Evolutionary conservation across 2,113 vertebrate genomes (phyloP).

Genomic region (Aphelocoma coerulescens): DNA sequence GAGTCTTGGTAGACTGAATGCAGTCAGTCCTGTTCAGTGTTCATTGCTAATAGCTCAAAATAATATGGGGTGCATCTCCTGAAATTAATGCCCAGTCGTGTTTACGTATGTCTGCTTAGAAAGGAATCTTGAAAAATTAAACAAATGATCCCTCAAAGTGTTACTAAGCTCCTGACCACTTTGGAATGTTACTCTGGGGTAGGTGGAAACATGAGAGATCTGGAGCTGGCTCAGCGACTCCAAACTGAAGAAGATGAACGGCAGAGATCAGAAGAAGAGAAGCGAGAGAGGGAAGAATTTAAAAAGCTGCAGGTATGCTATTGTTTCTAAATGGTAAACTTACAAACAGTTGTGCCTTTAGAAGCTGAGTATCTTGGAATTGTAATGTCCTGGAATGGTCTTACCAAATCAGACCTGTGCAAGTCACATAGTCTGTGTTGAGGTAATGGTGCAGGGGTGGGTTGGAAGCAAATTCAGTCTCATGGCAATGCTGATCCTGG

Average conservation of each 20-base stretch:
- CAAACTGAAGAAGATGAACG: conserved; percentile 81
- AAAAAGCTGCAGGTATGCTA: conserved; percentile 83
- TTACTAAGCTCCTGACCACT: not conserved
- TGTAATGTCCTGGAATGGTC: not conserved
- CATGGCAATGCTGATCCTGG: not conserved
- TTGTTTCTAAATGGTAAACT: not conserved
- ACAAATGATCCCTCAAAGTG: not conserved
- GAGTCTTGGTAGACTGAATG: not conserved
- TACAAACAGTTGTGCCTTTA: not conserved
- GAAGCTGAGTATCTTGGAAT: not conserved
- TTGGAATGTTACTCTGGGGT: not conserved
- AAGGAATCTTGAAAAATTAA: not conserved
- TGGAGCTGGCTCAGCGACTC: conserved; percentile 78
- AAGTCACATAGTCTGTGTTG: not conserved
- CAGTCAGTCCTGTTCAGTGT: not conserved
- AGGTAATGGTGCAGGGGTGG: not conserved
- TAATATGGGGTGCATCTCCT: not conserved
- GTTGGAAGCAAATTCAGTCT: not conserved
- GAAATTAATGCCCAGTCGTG: not conserved
- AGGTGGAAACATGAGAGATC: conserved; percentile 67
- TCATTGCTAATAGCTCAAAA: not conserved
- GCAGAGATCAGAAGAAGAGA: conserved; percentile 71
- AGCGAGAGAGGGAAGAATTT: conserved; percentile 81
- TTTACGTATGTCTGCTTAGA: not conserved
- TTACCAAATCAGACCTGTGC: not conserved